These are phyloP conservation scores for Eublepharis macularius DNA, from an alignment of 2,113 vertebrate species.

Conservation along the genomic window DNA sequence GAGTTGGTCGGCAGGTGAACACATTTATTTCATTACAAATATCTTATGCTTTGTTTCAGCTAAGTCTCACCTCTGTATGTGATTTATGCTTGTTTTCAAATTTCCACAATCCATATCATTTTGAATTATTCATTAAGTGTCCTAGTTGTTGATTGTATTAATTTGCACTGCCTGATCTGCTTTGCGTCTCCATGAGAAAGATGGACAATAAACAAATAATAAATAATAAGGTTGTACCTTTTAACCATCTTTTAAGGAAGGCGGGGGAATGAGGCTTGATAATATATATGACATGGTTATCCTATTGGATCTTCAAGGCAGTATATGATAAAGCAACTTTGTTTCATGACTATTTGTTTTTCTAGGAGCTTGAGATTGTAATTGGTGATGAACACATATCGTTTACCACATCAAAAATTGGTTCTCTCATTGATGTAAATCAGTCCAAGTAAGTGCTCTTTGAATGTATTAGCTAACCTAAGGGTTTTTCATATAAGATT, in stretches of 20 bases:
- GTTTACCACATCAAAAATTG: constrained; percentile 98
- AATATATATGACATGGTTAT: too few species aligned
- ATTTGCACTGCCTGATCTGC: too few species aligned
- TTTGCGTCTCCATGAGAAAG: too few species aligned
- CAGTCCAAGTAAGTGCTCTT: constrained; percentile 91
- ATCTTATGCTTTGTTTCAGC: too few species aligned
- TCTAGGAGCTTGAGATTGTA: constrained; percentile 95
- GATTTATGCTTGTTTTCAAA: too few species aligned
- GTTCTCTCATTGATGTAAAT: constrained; percentile 98
- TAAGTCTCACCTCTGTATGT: too few species aligned
- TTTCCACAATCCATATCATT: too few species aligned
- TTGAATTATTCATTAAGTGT: too few species aligned
- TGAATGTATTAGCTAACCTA: not conserved
- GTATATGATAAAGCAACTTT: not conserved
- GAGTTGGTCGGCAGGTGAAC: constrained; percentile 93
- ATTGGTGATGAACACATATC: constrained; percentile 99
- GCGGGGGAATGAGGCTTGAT: too few species aligned
- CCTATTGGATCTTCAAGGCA: not conserved
- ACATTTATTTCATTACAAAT: not conserved
- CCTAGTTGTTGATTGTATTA: too few species aligned
- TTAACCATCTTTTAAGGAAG: not conserved
- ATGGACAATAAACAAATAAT: too few species aligned
- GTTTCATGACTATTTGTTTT: not conserved
- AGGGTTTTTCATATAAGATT: not conserved
- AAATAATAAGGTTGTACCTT: too few species aligned